phyloP scores from a whole-genome alignment of 1,140 invertebrate genomes.

The Pachypeltis micranthus region DNA sequence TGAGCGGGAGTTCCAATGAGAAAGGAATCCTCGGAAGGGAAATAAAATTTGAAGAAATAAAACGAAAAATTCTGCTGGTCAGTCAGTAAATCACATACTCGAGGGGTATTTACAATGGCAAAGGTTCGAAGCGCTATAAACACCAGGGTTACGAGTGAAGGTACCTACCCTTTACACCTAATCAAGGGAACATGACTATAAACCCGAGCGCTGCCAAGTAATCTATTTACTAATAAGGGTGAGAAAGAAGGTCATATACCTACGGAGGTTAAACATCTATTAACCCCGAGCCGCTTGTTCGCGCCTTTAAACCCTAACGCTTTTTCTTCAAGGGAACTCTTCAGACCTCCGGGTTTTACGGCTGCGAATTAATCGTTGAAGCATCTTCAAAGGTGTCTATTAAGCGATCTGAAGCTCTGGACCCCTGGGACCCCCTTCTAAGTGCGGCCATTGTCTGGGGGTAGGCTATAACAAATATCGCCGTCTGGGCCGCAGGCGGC shows the following conservation, averaged over 20 bases:
- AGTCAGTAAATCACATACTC: conserved; percentile 1
- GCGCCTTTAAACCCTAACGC: neutral
- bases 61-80: too few relatives aligned
- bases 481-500: too few relatives aligned
- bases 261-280: conserved; percentile 3
- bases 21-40: too few relatives aligned
- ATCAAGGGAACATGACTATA: conserved; percentile 6
- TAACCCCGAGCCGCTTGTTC: neutral
- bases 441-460: neutral
- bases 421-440: neutral
- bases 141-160: conserved; percentile 4
- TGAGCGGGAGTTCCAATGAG: too few relatives aligned
- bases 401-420: neutral
- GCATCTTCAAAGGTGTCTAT: neutral
- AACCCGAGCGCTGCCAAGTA: conserved; percentile 1
- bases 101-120: conserved; percentile 6
- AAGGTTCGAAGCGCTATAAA: neutral
- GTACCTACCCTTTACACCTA: conserved; percentile 9
- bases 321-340: neutral
- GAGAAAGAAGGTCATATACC: neutral
- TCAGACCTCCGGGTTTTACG: neutral
- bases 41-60: too few relatives aligned
- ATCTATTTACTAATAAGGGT: conserved; percentile 8
- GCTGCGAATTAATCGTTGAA: neutral
- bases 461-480: conserved; percentile 1